phyloP scores from a whole-genome alignment of 2,797 vertebrate species.

The Pseudocheirus occidentalis region DNA sequence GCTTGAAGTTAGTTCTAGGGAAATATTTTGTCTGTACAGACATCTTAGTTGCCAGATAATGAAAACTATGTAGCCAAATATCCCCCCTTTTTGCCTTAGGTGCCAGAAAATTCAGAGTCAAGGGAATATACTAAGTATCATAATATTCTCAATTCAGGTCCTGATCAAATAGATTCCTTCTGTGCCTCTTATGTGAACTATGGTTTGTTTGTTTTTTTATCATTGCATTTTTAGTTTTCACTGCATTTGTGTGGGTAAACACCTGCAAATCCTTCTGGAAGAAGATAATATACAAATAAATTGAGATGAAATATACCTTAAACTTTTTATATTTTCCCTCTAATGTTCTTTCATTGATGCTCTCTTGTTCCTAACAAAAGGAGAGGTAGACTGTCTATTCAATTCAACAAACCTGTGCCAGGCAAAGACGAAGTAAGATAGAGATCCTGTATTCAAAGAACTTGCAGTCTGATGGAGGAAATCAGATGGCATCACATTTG shows the following conservation, averaged over 20 bases:
- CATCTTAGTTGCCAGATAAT: neutral
- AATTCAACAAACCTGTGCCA: neutral
- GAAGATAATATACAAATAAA: neutral
- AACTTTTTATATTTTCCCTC: neutral
- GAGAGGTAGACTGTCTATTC: neutral
- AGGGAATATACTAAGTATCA: fast-evolving
- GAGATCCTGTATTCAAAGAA: neutral
- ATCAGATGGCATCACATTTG: neutral
- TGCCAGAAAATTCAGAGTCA: neutral
- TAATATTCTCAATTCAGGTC: neutral
- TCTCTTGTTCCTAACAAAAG: neutral
- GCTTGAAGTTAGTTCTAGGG: neutral
- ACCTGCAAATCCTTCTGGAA: neutral
- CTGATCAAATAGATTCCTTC: neutral
- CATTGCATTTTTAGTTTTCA: fast-evolving
- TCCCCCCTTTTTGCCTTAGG: neutral
- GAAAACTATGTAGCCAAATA: neutral
- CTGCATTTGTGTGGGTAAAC: neutral
- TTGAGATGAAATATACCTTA: neutral
- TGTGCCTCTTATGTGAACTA: too few species aligned
- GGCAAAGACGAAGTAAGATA: neutral
- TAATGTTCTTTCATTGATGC: neutral
- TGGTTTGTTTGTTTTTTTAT: fast-evolving
- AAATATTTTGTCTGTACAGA: neutral
- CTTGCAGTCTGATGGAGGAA: neutral